Base-by-base conservation (phyloP, 2,113 vertebrate species). In the Sitta europaea region DNA sequence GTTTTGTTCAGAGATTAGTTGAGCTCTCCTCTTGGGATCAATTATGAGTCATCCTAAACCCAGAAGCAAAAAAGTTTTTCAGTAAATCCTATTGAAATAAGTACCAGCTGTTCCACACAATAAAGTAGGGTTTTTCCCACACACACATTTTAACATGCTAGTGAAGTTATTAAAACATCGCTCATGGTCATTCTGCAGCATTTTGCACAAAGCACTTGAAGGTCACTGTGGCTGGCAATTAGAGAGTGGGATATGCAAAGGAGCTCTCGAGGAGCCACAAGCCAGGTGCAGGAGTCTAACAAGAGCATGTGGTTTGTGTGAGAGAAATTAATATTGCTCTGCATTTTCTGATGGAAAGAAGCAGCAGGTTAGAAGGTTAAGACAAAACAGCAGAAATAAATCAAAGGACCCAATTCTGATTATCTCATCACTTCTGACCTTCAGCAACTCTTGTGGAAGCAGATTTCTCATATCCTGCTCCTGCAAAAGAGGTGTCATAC, bases 1-100 rank as follows among this genome's bases (percentile, higher is more conserved):
- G 58, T 94, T 97, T 95, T 96, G 73, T 96, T 92, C 86, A 25
- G 68, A 94, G 92, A 97, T 96, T 91, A 91, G 74, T 74, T 90
- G 71, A 66, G 50, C 57, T 77, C 45, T 61, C 42, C 96, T 80
- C 91, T 77, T 62, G 89, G 86, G 97, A 93, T 94, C 93, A 92
- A 91, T 97, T 96, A 88, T 70, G 81, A 94, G 68, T 94, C 89
- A 81, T 80, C 51, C 62, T 76, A 88, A 96, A 91, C 74, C 79
- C 86, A 81, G 83, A 90, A 96, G 66, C 68, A 54, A 88, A 86
- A 67, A 96, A 57, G 40, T 35, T 70, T 94, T 91, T 70, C 0
- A 0, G 70, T 86, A 78, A 93, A 86, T 95, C 70, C 47, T 82
- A 31, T n/a, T 88, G 59, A 86, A 83, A 70, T 70, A 43, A 48